Evolutionary conservation across 2,797 vertebrate genomes (phyloP), one percentile per base, ranked within the genome.

Genomic region (Ispidina lecontei): DNA sequence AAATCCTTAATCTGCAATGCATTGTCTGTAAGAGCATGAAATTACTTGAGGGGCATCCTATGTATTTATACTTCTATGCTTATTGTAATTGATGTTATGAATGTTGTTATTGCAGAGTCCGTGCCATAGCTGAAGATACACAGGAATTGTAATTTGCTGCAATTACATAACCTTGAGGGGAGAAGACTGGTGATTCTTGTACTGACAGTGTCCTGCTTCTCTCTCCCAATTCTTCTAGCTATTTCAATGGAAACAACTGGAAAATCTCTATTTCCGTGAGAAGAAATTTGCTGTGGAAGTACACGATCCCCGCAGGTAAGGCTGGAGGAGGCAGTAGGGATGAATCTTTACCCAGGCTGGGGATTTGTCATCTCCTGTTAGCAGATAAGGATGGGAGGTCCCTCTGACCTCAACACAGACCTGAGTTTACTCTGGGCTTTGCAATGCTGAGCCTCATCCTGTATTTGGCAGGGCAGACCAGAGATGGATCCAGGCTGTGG

Each of bases 271-370:
- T 97, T 99, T 99, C 96, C 98, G 99, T 56, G 99, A 99, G 96
- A 99, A 99, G 98, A 99, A 99, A 67, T 99, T 99, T 97, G 98
- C 99, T 10, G 99, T 99, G 79, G 99, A 99, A 97, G 99, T 99
- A 41, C 99, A 99, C 7, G 98, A 99, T 95, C 99, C 99, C 17
- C 98, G 98, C 91, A 99, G 98, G 99, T 99, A 71, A 98, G 95
- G 41, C 69, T 93, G 86, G 60, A 51, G 33, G 69, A 78, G 33
- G 54, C 29, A 10, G 23, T 2, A 28, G 0, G 58, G 43, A 31
- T 70, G 25, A 11, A 14, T 52, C 64, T 31, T 76, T 21, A 55
- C 19, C 18, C 67, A 9, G 10, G 12, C 37, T 33, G 56, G 21
- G 29, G 20, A 26, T 69, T 90, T 3, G 4, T 52, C 63, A 21